phyloP scores from a whole-genome alignment of 2,888 invertebrate genomes.

The Polyommatus icarus region DNA sequence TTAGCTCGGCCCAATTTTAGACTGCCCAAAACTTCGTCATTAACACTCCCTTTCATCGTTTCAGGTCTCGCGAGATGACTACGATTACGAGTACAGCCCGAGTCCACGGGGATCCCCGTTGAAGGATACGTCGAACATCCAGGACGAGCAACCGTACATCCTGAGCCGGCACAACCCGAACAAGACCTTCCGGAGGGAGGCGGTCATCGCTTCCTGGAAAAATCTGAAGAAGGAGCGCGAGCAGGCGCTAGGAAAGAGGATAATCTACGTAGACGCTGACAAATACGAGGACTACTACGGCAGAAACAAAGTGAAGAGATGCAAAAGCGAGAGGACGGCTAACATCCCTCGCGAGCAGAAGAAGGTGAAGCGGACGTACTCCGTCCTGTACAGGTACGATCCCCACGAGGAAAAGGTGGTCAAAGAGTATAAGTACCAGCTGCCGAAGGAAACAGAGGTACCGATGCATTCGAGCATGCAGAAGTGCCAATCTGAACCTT shows the following conservation, averaged over 20 bases:
- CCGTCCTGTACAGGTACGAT: constrained; percentile 72
- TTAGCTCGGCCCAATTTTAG: constrained; percentile 45
- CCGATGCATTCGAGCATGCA: constrained; percentile 51
- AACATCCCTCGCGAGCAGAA: constrained; percentile 59
- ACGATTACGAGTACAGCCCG: constrained; percentile 68
- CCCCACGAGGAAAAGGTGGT: constrained; percentile 71
- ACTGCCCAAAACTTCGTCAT: background rate
- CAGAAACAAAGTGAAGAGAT: constrained; percentile 70
- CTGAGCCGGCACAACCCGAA: constrained; percentile 77
- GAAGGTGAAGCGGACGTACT: constrained; percentile 73
- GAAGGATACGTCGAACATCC: constrained; percentile 73
- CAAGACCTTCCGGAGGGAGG: constrained; percentile 74
- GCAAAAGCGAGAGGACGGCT: constrained; percentile 70
- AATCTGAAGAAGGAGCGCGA: constrained; percentile 75
- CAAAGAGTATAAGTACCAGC: constrained; percentile 73
- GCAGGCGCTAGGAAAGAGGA: constrained; percentile 69
- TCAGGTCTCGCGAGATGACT: constrained; percentile 76
- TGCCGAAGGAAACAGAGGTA: constrained; percentile 55
- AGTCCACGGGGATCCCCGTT: constrained; percentile 71
- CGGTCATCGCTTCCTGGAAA: constrained; percentile 77
- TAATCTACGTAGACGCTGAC: constrained; percentile 70
- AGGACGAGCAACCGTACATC: constrained; percentile 65
- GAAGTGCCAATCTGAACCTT: constrained; percentile 69
- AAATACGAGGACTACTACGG: constrained; percentile 72
- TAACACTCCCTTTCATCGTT: constrained; percentile 45